Percentiles rank a stretch among this genome's conserved stretches.
These are phyloP conservation scores for Hylyphantes graminicola DNA, from an alignment of 1,140 invertebrate species.

Conservation along the genomic window DNA sequence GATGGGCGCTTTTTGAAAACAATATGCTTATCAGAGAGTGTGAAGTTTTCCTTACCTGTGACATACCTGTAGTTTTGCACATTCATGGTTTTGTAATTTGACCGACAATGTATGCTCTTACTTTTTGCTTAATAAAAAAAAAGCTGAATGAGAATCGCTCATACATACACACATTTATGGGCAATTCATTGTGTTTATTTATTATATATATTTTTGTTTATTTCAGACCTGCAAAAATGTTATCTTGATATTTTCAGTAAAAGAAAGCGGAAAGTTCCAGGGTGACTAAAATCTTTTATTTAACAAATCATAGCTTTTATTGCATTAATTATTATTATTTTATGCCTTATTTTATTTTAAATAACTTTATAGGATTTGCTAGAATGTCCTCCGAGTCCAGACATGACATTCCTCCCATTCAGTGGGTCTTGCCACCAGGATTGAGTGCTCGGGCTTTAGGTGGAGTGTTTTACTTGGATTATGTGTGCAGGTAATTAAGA, in stretches of 20 bases:
- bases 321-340: not conserved
- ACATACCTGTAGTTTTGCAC: no score
- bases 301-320: not conserved
- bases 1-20: no score
- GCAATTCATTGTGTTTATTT: not conserved
- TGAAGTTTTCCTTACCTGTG: no score
- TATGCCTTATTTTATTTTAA: not conserved
- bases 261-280: slow-evolving; percentile 91
- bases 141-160: no score
- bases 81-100: no score
- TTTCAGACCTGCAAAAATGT: slow-evolving; percentile 87
- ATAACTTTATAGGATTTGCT: slow-evolving; percentile 82
- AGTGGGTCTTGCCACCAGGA: slow-evolving; percentile 96
- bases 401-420: slow-evolving; percentile 87
- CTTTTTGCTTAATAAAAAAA: no score
- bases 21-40: no score
- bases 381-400: slow-evolving; percentile 87
- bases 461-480: slow-evolving; percentile 95
- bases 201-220: not conserved
- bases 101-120: no score
- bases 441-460: slow-evolving; percentile 91
- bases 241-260: slow-evolving; percentile 95
- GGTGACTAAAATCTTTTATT: slow-evolving; percentile 65
- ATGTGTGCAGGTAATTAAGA: slow-evolving; percentile 80
- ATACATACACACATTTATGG: not conserved